Percentiles rank a stretch among this genome's conserved stretches.
Evolutionary conservation across 2,113 vertebrate species (phyloP).

Genomic region (Tragelaphus strepsiceros): DNA sequence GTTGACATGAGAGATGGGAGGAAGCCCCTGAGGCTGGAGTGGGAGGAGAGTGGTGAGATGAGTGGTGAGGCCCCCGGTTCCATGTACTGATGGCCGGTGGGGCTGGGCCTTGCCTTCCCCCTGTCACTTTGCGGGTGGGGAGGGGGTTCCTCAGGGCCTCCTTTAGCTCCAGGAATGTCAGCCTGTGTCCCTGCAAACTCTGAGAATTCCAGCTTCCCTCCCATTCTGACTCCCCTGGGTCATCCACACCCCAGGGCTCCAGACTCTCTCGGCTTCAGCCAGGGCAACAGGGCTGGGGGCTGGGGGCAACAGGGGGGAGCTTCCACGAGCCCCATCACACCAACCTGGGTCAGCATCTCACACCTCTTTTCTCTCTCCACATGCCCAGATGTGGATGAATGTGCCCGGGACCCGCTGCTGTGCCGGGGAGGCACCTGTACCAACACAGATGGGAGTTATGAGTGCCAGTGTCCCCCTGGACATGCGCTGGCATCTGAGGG

Average conservation of each 20-base stretch:
- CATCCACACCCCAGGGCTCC: neutral
- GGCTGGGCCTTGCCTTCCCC: neutral
- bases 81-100: fast-evolving
- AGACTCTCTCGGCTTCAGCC: neutral
- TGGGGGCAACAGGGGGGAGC: fast-evolving
- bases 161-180: neutral
- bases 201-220: neutral
- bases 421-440: conserved; percentile 90
- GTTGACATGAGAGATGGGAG: neutral
- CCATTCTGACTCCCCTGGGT: neutral
- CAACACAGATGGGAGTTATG: conserved; percentile 93
- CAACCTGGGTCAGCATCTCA: neutral
- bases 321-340: fast-evolving
- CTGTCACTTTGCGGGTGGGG: neutral
- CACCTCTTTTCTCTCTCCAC: neutral
- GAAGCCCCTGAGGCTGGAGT: neutral
- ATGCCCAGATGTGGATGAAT: conserved; percentile 90
- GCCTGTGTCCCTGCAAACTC: neutral
- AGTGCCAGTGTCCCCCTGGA: conserved; percentile 90
- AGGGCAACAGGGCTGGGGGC: neutral
- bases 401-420: conserved; percentile 88
- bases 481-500: conserved; percentile 85
- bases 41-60: fast-evolving
- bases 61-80: neutral
- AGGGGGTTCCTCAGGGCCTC: neutral